These are phyloP conservation scores for Tamandua tetradactyla DNA, from an alignment of 2,797 vertebrate genomes.

Conservation along the genomic window DNA sequence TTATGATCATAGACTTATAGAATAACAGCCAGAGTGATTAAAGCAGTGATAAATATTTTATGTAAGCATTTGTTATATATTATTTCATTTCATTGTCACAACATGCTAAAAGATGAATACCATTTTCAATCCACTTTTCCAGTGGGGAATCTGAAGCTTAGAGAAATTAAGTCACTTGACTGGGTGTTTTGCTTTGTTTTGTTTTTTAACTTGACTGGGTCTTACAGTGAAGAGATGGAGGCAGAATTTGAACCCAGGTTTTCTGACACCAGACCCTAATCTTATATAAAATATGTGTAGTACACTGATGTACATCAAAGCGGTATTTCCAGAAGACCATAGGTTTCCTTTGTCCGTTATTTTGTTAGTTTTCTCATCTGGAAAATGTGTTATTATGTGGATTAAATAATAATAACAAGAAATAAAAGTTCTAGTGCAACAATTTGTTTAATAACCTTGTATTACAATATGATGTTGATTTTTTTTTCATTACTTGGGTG, in stretches of 20 bases:
- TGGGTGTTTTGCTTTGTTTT: too few species aligned
- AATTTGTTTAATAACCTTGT: neutral
- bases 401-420: neutral
- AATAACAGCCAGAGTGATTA: neutral
- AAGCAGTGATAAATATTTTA: neutral
- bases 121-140: neutral
- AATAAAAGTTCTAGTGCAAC: neutral
- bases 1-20: neutral
- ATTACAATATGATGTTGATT: neutral
- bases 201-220: neutral
- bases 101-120: neutral
- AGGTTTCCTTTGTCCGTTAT: conserved; percentile 7
- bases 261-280: neutral
- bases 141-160: neutral
- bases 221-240: neutral
- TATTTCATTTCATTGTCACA: conserved; percentile 9
- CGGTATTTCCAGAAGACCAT: neutral
- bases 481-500: neutral
- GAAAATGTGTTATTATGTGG: neutral
- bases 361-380: neutral
- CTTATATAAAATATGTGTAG: neutral
- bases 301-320: neutral
- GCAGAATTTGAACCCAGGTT: conserved; percentile 8
- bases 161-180: neutral
- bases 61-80: neutral